Percentiles rank a stretch among this genome's conserved stretches.
These are phyloP conservation scores for Erythrocebus patas DNA, from an alignment of 2,113 vertebrate species.

Conservation along the genomic window DNA sequence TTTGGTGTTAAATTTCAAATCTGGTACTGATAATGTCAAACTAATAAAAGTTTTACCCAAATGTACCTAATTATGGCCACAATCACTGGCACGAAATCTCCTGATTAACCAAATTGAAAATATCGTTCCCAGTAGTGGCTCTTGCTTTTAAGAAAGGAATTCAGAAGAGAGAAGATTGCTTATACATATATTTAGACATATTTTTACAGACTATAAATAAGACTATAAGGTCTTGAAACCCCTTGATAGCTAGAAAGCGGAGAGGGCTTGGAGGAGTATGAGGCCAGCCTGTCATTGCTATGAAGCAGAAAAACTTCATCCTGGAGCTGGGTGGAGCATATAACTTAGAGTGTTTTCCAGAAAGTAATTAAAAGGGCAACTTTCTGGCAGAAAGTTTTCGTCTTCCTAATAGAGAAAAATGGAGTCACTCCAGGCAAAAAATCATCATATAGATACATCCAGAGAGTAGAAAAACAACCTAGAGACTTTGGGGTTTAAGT, in stretches of 20 bases:
- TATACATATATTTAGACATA: neutral
- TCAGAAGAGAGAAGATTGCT: neutral
- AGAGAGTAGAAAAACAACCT: neutral
- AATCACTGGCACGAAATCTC: neutral
- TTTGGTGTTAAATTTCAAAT: neutral
- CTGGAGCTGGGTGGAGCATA: neutral
- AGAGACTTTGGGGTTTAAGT: neutral
- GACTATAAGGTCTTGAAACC: neutral
- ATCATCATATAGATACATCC: neutral
- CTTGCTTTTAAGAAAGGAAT: conserved; percentile 24
- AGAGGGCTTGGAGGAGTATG: neutral
- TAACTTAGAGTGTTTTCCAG: neutral
- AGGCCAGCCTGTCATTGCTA: neutral
- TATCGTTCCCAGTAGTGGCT: neutral
- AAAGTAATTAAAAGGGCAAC: neutral
- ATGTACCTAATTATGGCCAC: neutral
- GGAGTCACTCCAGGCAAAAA: neutral
- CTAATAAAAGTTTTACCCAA: neutral
- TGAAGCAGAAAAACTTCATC: neutral
- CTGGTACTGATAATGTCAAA: neutral
- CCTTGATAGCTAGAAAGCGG: neutral
- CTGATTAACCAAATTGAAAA: neutral
- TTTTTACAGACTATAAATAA: conserved; percentile 17
- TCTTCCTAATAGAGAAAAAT: neutral
- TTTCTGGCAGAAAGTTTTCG: neutral